A percentile compares a stretch with the other conserved stretches of the same genome.
Evolutionary conservation across 2,888 invertebrate genomes (phyloP).

Genomic region (Cantharis flavilabris): DNA sequence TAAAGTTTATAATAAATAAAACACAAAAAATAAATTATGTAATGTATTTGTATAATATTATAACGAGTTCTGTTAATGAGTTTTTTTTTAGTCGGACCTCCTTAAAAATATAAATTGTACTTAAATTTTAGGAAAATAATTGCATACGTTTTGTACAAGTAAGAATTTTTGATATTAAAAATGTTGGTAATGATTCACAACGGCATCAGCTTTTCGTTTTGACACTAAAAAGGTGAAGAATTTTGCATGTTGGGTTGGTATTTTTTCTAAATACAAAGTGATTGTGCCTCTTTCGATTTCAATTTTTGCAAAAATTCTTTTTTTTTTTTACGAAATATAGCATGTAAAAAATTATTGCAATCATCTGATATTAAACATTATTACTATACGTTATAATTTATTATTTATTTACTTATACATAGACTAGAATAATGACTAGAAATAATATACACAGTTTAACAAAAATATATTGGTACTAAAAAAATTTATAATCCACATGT

Average conservation of each 20-base stretch:
- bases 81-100: slow-evolving; percentile 42
- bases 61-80: slow-evolving; percentile 41
- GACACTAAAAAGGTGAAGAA: not conserved
- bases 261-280: slow-evolving; percentile 35
- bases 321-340: not conserved
- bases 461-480: slow-evolving; percentile 19
- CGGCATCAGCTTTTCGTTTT: not conserved
- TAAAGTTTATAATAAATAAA: slow-evolving; percentile 48
- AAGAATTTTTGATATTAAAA: not conserved
- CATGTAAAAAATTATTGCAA: slow-evolving; percentile 47
- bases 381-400: slow-evolving; percentile 44
- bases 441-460: slow-evolving; percentile 10
- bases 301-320: slow-evolving; percentile 19
- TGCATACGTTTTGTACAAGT: not conserved
- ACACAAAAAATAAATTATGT: slow-evolving; percentile 46
- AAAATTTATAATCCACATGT: slow-evolving; percentile 1
- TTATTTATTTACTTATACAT: slow-evolving; percentile 26
- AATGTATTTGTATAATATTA: slow-evolving; percentile 39
- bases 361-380: slow-evolving; percentile 48
- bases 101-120: slow-evolving; percentile 38
- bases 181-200: not conserved
- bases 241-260: not conserved
- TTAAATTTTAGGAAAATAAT: not conserved
- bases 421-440: slow-evolving; percentile 40
- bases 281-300: slow-evolving; percentile 49